Base-by-base conservation (phyloP, 2,797 vertebrate genomes). In the Lemur catta region DNA sequence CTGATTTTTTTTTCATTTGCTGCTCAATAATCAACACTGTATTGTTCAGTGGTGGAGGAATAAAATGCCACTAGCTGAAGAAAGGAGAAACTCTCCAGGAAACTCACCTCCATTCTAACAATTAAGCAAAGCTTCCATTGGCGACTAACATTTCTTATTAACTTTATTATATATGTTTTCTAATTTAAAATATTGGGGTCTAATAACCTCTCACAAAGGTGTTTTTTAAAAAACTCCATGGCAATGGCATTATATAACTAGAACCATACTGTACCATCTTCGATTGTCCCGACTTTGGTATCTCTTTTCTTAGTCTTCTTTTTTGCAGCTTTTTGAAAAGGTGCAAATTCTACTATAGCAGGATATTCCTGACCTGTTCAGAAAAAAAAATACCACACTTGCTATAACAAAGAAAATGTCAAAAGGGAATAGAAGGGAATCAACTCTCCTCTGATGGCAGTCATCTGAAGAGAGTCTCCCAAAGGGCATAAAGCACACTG, bases 261-360 rank as follows among this genome's bases (percentile, higher is more conserved):
- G 71, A 33, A 43, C 89, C 90, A 90, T 96, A 97, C 93, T 97
- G 98, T 98, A 99, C 99, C 99, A 98, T 99, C 99, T 95, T 99
- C 98, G 4, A 99, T 99, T 84, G 99, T 99, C 97, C 99, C 99
- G 98, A 98, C 99, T 98, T 99, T 99, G 84, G 99, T 99, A 98
- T 99, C 99, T 97, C 99, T 99, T 97, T 99, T 99, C 98, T 99
- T 99, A 95, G 72, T 99, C 98, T 99, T 99, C 99, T 99, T 99
- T 98, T 99, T 99, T 97, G 99, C 99, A 97, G 99, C 99, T 99
- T 99, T 99, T 98, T 99, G 99, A 98, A 99, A 99, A 94, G 99
- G 99, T 84, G 99, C 99, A 99, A 99, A 99, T 98, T 99, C 99
- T 96, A 99, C 99, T 87, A 99, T 98, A 57, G 99, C 99, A 96